phyloP scores from a whole-genome alignment of 2,888 invertebrate species.

The Megastigmus dorsalis region DNA sequence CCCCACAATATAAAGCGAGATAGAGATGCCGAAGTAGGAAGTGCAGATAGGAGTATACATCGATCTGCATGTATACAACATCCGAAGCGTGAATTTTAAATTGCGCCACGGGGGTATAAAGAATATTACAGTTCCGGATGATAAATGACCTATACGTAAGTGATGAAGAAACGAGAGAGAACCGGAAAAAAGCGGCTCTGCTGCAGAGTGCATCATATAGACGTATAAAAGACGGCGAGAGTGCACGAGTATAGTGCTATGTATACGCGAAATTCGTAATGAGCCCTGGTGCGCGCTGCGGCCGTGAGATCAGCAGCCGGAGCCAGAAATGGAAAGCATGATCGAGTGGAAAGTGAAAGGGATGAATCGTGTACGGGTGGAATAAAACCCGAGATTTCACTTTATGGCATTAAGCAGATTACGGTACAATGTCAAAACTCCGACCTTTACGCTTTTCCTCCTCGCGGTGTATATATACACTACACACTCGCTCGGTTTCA shows the following conservation, averaged over 20 bases:
- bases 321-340: conserved; percentile 62
- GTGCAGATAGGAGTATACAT: too few relatives aligned
- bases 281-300: too few relatives aligned
- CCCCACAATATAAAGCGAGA: background rate
- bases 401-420: conserved; percentile 24
- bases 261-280: conserved; percentile 40
- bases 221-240: too few relatives aligned
- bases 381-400: conserved; percentile 50
- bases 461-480: too few relatives aligned
- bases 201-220: conserved; percentile 6
- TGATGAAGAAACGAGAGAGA: conserved; percentile 20
- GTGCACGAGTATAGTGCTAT: too few relatives aligned
- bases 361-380: conserved; percentile 49
- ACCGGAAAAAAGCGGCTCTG: background rate
- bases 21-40: conserved; percentile 15
- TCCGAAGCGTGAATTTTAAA: conserved; percentile 19
- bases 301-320: conserved; percentile 49
- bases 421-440: background rate
- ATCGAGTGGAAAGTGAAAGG: conserved; percentile 64
- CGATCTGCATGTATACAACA: background rate
- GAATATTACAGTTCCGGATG: background rate
- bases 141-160: conserved; percentile 18
- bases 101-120: conserved; percentile 29
- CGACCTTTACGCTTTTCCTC: too few relatives aligned
- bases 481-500: too few relatives aligned